These are phyloP conservation scores for Ganaspis sp. DNA, from an alignment of 1,140 invertebrate genomes.

Conservation along the genomic window DNA sequence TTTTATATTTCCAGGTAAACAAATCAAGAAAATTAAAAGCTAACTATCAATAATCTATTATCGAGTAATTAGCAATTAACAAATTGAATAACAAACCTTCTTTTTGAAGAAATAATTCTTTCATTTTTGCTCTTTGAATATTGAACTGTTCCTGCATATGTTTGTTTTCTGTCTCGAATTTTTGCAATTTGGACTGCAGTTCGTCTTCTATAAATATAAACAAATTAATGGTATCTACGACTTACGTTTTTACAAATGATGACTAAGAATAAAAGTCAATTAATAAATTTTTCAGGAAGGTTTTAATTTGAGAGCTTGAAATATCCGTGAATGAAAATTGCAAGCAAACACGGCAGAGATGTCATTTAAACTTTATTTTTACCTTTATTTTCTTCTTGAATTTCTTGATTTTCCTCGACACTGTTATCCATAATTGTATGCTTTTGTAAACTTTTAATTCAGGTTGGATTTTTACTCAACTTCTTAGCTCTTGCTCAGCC, in stretches of 20 bases:
- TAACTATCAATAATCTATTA: conserved; percentile 7
- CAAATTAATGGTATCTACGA: conserved; percentile 15
- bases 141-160: conserved; percentile 91
- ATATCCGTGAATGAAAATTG: conserved; percentile 29
- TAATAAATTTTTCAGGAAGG: neutral
- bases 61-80: conserved; percentile 11
- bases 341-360: conserved; percentile 25
- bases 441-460: neutral
- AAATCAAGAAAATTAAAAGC: neutral
- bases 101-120: conserved; percentile 93
- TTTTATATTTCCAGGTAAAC: neutral
- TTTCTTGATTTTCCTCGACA: conserved; percentile 23
- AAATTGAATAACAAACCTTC: conserved; percentile 76
- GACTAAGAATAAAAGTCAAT: conserved; percentile 1
- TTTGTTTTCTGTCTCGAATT: conserved; percentile 79
- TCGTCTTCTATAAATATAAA: conserved; percentile 57
- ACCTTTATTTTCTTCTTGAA: conserved; percentile 17
- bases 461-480: neutral
- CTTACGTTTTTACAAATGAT: conserved; percentile 8
- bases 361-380: conserved; percentile 1
- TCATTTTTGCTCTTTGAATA: conserved; percentile 91
- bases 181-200: conserved; percentile 67
- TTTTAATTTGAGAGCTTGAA: neutral
- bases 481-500: no score
- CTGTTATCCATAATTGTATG: conserved; percentile 26